phyloP scores from a whole-genome alignment of 2,113 vertebrate genomes.

The Crocuta crocuta region DNA sequence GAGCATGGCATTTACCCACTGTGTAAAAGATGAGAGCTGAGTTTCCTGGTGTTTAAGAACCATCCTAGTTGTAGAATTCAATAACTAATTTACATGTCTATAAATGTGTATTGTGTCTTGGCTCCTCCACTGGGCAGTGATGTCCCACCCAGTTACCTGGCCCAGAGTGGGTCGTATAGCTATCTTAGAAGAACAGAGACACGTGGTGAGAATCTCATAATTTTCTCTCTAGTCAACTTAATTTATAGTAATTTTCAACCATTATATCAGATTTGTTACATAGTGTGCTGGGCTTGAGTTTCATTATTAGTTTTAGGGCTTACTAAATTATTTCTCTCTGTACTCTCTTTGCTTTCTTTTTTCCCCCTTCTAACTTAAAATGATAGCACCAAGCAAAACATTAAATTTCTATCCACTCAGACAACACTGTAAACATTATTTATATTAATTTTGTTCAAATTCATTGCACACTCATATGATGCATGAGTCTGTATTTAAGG shows the following conservation, averaged over 20 bases:
- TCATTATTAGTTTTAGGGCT: conserved; percentile 43
- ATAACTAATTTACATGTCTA: not conserved
- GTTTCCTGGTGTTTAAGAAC: not conserved
- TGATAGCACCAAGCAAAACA: conserved; percentile 10
- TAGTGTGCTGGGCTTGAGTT: not conserved
- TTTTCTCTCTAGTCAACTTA: not conserved
- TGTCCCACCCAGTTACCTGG: too few species aligned
- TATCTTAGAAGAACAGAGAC: not conserved
- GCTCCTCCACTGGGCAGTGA: not conserved
- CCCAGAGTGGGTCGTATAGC: not conserved
- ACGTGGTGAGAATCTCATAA: not conserved
- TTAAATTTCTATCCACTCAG: conserved; percentile 48
- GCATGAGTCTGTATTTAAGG: conserved; percentile 44
- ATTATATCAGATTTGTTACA: conserved; percentile 15
- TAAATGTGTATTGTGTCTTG: not conserved
- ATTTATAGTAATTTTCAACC: not conserved
- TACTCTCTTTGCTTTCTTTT: not conserved
- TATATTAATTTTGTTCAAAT: conserved; percentile 51
- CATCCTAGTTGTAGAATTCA: not conserved
- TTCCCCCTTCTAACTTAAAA: not conserved
- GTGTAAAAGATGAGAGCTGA: not conserved
- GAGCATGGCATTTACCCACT: not conserved
- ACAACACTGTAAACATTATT: conserved; percentile 45
- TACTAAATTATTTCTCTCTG: not conserved
- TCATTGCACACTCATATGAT: not conserved